Conservation (phyloP, 1,140 invertebrate genomes). For the Drosophila trapezifrons region DNA sequence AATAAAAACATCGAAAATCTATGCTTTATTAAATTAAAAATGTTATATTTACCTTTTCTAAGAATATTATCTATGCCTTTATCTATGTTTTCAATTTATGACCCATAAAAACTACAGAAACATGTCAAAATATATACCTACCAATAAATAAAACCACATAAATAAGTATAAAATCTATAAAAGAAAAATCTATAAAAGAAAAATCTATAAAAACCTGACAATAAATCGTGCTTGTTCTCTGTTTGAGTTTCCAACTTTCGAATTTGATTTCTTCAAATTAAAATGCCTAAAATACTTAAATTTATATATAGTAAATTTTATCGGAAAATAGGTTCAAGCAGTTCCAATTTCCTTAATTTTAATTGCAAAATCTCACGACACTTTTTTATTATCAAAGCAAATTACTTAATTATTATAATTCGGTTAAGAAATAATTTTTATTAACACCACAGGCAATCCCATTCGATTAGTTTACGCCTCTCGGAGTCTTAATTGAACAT, state of each 20-base stretch:
- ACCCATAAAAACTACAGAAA: not conserved
- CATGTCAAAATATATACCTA: not conserved
- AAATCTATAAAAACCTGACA: not conserved
- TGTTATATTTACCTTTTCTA: not conserved
- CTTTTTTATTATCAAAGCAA: too few species aligned
- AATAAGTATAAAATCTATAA: not conserved
- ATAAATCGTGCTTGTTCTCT: not conserved
- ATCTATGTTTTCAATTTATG: not conserved
- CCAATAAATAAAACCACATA: not conserved
- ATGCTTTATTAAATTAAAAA: too few species aligned
- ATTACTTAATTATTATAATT: not conserved
- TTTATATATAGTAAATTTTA: not conserved
- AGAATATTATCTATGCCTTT: too few species aligned
- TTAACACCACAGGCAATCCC: not conserved
- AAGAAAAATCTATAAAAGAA: not conserved
- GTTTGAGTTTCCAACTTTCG: not conserved
- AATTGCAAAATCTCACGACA: too few species aligned
- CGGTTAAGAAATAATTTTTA: not conserved
- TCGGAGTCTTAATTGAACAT: constrained; percentile 4
- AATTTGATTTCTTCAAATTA: not conserved
- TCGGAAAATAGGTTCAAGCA: too few species aligned
- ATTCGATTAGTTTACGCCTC: not conserved
- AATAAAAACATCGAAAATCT: too few species aligned
- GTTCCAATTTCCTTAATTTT: too few species aligned
- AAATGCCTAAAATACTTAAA: not conserved